Evolutionary conservation across 2,113 vertebrate genomes (phyloP), one percentile per base, ranked within the genome.

Genomic region (Gnathochromis pfefferi): DNA sequence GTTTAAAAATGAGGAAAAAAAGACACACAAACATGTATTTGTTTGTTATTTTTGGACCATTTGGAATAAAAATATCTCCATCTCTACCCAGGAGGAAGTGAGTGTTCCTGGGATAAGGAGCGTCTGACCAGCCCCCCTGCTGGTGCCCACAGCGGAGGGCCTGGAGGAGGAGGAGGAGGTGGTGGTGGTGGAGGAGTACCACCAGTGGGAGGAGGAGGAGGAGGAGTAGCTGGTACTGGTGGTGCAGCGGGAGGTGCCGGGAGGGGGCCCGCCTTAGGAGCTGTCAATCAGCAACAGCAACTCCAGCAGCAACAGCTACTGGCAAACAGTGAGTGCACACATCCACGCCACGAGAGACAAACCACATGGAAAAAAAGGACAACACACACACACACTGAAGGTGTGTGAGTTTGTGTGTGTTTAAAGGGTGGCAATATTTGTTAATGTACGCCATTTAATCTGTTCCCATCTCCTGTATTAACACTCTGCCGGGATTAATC

Each of bases 71-170:
- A 84, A 84, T 38, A 51, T 88, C 14, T 82, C 58, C 31, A 13
- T 92, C 58, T 91, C 31, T 83, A 9, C 87, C 89, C 93, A 96
- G 95, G 95, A 84, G 94, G 94, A 19, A 95, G 95, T 31, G 96
- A 96, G 90, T 95, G 94, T 65, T 96, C 94, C 40, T 96, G 95
- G 95, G 95, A 95, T 65, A 96, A 96, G 85, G 95, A 96, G 90
- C 94, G 94, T 42, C 93, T 95, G 57, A 95, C 93, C 91, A 95
- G 93, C 89, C 95, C 95, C 16, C 88, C 90, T 35, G 90, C 92
- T 21, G 93, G 92, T 83, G 85, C 55, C 65, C 95, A 94, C 80
- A 38, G 86, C 0, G 95, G 92, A 81, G 93, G 91, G 57, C 33
- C 58, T 2, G 94, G 87, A 57, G 93, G 86, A 7, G 91, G 85